phyloP scores from a whole-genome alignment of 2,113 vertebrate genomes.

The Gymnorhina tibicen region DNA sequence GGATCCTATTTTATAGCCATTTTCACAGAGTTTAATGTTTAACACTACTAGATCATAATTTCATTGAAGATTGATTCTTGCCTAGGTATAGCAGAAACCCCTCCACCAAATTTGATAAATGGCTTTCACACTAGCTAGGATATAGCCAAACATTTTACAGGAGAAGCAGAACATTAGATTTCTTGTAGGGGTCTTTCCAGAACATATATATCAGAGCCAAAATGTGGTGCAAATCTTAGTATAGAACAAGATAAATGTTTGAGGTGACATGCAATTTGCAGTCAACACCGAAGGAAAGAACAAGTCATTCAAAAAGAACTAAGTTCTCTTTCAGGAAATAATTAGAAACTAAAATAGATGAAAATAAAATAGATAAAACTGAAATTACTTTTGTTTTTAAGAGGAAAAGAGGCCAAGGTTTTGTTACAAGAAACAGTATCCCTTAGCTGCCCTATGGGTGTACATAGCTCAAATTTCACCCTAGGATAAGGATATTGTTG shows the following conservation, averaged over 20 bases:
- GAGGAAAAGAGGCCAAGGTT: neutral
- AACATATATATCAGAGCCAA: neutral
- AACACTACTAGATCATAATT: neutral
- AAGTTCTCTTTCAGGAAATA: neutral
- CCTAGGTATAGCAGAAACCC: neutral
- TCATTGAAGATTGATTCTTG: neutral
- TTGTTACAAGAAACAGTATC: accelerated
- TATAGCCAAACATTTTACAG: neutral
- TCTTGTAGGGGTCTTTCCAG: neutral
- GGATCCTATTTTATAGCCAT: neutral
- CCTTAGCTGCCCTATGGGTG: neutral
- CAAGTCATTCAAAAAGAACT: neutral
- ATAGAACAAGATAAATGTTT: neutral
- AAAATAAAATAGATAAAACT: neutral
- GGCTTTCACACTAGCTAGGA: neutral
- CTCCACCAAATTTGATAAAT: neutral
- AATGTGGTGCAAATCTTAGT: neutral
- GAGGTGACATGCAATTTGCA: neutral
- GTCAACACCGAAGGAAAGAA: neutral
- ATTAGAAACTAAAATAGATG: neutral
- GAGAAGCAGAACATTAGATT: neutral
- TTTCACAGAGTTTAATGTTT: neutral
- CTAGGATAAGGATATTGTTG: neutral
- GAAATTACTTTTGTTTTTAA: neutral
- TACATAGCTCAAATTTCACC: neutral